Evolutionary conservation across 2,888 invertebrate species (phyloP), one percentile per base, ranked within the genome.

Genomic region (Meliscaeva auricollis): DNA sequence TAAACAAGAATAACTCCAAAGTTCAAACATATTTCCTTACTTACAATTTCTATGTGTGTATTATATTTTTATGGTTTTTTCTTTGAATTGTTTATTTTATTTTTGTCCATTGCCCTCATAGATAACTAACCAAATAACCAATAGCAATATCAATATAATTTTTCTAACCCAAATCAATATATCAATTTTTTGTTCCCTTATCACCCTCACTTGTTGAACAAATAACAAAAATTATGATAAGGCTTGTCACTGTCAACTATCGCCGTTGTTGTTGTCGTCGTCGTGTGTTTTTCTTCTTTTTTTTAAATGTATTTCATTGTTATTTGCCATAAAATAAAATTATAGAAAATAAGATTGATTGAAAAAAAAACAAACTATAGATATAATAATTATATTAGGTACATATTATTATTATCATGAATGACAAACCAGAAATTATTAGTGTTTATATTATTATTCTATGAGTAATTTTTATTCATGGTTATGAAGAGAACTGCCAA

Each of bases 191-290:
- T n/a, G n/a, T 48, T 26, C 17, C 22, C 74, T 83, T 83, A 83
- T 83, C 83, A 74, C 9, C n/a, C n/a, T n/a, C 56, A 79, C 64
- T 79, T 79, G 69, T 74, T 56, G 15, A 41, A 15, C 64, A 69
- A 83, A 83, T 69, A 83, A 74, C 79, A 46, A 15, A 30, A n/a
- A n/a, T n/a, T n/a, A 78, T 70, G 79, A 79, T 83, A 83, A 83
- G 50, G 69, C 69, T 74, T 68, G 78, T 74, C 54, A 56, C 72
- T 77, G 66, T 41, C 72, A 30, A 32, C n/a, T 15, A 32, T 54
- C 54, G 30, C 15, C n/a, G n/a, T n/a, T 30, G 54, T 15, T 3
- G 13, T 26, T 26, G 26, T n/a, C n/a, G 26, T 26, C 26, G 26
- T 26, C 26, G 26, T 26, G 26, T 26, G 41, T 41, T 8, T 56